Percentiles rank a stretch among this genome's conserved stretches.
phyloP scores from a whole-genome alignment of 2,797 vertebrate species.

The Danio jaintianensis region DNA sequence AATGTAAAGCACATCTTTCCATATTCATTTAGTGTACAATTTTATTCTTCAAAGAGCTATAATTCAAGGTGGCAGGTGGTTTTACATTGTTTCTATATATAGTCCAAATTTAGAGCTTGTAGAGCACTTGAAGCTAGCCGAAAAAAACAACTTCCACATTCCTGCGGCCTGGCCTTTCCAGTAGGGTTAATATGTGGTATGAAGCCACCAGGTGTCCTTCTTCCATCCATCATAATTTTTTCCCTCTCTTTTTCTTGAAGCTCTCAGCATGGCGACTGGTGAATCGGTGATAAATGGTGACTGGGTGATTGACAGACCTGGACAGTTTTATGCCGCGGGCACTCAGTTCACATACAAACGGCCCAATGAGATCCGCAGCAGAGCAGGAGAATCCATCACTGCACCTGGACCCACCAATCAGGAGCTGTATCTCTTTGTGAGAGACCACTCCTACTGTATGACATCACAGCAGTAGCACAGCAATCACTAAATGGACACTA shows the following conservation, averaged over 20 bases:
- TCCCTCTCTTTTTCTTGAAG: slow-evolving; percentile 61
- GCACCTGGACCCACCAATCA: slow-evolving; percentile 68
- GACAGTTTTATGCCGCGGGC: slow-evolving; percentile 71
- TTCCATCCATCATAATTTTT: neutral
- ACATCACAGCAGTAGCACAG: neutral
- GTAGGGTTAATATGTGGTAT: neutral
- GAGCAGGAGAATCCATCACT: slow-evolving; percentile 77
- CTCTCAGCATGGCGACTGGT: slow-evolving; percentile 70
- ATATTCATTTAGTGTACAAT: neutral
- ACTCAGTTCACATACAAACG: slow-evolving; percentile 75
- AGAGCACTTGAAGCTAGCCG: neutral
- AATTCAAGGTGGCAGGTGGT: neutral
- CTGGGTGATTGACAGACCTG: slow-evolving; percentile 81
- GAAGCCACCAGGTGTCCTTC: neutral
- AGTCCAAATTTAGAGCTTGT: neutral
- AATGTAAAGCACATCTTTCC: neutral
- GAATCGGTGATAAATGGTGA: slow-evolving; percentile 77
- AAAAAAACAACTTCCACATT: slow-evolving; percentile 10
- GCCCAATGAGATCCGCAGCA: slow-evolving; percentile 80
- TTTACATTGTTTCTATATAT: neutral
- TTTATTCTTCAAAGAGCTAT: neutral
- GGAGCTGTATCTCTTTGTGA: slow-evolving; percentile 56
- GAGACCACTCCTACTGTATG: slow-evolving; percentile 34
- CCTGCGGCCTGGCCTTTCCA: slow-evolving; percentile 1
- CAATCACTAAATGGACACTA: too few relatives aligned